Conservation (phyloP, 2,797 vertebrate species). For the Oceanodroma leucorhoa region DNA sequence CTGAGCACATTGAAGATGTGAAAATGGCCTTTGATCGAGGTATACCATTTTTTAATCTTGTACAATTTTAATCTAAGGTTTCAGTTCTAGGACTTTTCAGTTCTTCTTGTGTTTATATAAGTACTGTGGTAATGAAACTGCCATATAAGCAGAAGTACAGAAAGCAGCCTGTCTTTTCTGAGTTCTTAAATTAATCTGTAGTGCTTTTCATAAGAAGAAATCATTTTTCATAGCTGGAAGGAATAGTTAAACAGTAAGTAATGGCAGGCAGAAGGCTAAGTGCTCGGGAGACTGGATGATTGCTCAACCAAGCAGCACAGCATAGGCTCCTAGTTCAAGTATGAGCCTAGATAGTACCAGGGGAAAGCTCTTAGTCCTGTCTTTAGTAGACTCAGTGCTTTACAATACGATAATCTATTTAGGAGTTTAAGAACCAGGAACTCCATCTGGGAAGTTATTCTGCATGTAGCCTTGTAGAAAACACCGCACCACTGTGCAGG, state of each 20-base stretch:
- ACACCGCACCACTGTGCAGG: fast-evolving
- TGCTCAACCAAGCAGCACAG: not conserved
- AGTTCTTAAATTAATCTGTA: not conserved
- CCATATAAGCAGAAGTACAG: not conserved
- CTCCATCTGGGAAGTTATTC: not conserved
- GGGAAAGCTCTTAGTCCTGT: not conserved
- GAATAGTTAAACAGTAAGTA: not conserved
- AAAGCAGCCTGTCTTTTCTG: not conserved
- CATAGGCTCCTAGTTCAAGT: not conserved
- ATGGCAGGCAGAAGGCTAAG: not conserved
- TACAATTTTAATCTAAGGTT: not conserved
- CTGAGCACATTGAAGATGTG: conserved; percentile 95
- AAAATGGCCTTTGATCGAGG: conserved; percentile 96
- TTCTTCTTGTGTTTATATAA: not conserved
- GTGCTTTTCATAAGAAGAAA: not conserved
- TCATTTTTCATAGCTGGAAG: not conserved
- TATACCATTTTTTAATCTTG: conserved; percentile 42
- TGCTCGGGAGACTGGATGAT: not conserved
- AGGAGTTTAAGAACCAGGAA: not conserved
- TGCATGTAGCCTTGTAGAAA: not conserved
- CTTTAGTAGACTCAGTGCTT: not conserved
- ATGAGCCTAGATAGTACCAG: not conserved
- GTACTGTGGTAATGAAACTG: not conserved
- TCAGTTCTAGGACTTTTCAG: not conserved
- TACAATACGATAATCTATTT: not conserved